phyloP scores from a whole-genome alignment of 2,113 vertebrate genomes.

The Austrofundulus limnaeus region DNA sequence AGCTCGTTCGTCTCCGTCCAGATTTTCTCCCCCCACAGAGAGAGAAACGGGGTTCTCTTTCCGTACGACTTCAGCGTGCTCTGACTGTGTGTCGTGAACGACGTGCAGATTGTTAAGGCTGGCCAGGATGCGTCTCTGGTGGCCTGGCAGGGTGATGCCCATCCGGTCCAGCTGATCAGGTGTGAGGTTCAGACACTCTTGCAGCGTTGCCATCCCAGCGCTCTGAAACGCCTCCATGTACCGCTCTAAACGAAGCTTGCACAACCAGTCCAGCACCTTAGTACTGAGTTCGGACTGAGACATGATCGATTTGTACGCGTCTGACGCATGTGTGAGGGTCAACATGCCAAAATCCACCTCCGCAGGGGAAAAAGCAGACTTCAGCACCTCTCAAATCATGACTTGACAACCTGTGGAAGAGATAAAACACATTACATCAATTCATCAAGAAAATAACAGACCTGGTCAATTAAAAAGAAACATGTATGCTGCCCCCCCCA shows the following conservation, averaged over 20 bases:
- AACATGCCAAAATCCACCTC: constrained; percentile 16
- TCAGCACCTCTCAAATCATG: constrained; percentile 45
- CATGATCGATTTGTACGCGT: constrained; percentile 37
- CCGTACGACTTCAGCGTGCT: not conserved
- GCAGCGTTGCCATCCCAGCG: constrained; percentile 67
- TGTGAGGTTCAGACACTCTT: constrained; percentile 80
- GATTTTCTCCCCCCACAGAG: constrained; percentile 11
- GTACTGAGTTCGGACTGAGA: constrained; percentile 64
- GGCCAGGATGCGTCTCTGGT: constrained; percentile 87
- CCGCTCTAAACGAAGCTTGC: constrained; percentile 86
- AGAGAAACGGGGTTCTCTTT: constrained; percentile 28
- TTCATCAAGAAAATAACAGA: not conserved
- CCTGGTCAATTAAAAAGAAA: too few species aligned
- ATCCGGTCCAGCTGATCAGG: constrained; percentile 77
- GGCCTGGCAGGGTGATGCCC: constrained; percentile 86
- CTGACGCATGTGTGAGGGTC: constrained; percentile 5
- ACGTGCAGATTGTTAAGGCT: constrained; percentile 79
- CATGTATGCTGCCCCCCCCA: too few species aligned
- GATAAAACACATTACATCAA: not conserved
- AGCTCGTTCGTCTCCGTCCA: constrained; percentile 45
- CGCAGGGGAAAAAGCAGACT: constrained; percentile 13
- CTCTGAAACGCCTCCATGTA: constrained; percentile 81
- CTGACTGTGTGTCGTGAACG: constrained; percentile 10
- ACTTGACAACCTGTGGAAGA: constrained; percentile 41
- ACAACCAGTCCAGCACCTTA: constrained; percentile 83